Base-by-base conservation (phyloP, 2,888 invertebrate genomes). In the Tipula lateralis region DNA sequence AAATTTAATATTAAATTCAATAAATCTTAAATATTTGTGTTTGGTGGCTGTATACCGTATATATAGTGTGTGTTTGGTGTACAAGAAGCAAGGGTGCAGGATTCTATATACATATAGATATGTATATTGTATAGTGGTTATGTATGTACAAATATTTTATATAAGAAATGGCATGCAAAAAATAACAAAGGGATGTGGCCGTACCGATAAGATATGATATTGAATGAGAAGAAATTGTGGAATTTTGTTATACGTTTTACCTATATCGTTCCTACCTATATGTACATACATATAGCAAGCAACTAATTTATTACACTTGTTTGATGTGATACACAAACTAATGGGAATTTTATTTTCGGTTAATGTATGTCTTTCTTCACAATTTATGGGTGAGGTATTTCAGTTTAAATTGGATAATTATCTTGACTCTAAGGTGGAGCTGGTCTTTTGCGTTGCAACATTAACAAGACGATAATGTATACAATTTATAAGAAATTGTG, bases 11-110 rank as follows among this genome's bases (percentile, higher is more conserved):
- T 24, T 66, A 66, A 66, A 66, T 66, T 66, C 66, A 66, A 66
- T 66, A 66, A 66, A 66, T 66, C 66, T 66, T 66, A 66, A 66
- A 66, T 66, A 66, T 66, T 66, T 66, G 66, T 66, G 66, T 66
- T 66, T 66, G 24, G 66, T 66, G 19, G 66, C 24, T 66, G 66
- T 66, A 24, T 66, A 66, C n/a, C n/a, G n/a, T 66, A 24, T 66
- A 24, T 66, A 4, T 66, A 66, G 1, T 66, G 2, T 24, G 9
- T 1, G 7, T 66, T 24, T 66, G 24, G 2, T 2, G 9, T 24
- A 66, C 24, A 12, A 66, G 44, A 44, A 44, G 24, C 66, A 44
- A 12, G 66, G 66, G 66, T 66, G 13, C 13, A 24, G 9, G 24
- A 3, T 3, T 13, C 7, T 66, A 12, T 50, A 50, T 50, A 12